Base-by-base conservation (phyloP, 2,797 vertebrate genomes). In the Protonibea diacanthus region DNA sequence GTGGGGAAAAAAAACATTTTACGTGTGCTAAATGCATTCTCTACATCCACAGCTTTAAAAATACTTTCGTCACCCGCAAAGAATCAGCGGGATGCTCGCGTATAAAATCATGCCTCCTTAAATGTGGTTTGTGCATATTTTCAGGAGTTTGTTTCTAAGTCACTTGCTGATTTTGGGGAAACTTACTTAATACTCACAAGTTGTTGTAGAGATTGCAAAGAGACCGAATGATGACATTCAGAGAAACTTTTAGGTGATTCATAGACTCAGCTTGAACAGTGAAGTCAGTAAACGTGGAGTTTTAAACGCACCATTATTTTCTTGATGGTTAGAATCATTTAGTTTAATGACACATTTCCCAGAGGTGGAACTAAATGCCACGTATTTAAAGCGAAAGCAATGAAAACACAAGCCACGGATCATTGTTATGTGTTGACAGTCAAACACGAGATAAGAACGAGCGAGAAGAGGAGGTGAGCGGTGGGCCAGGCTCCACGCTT, bases 1-100 rank as follows among this genome's bases (percentile, higher is more conserved):
- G 55, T 72, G 71, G 83, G 83, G 74, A 75, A 79, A 67, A 38
- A 76, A 73, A 75, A 70, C 44, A 53, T 60, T 56, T 21, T 6
- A 52, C 12, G 21, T 44, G 42, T 61, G 68, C 64, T 58, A 29
- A 76, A 68, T 67, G 38, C 48, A 70, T 74, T 76, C 73, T 27
- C 29, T 63, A 12, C 52, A 66, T 59, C 15, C 11, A 21, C 9
- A 11, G 45, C n/a, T 75, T 65, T 38, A 18, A n/a, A 62, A 68
- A 59, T 3, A 21, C 27, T 84, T 74, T 42, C 73, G 59, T 74
- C 72, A 84, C n/a, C 60, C 65, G 14, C 44, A 76, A 25, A 78
- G 15, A 86, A 66, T 82, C 74, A 71, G 71, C 71, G 67, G 63
- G 53, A 56, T 33, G 13, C 42, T 62, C 3, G 2, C n/a, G 33